Percentiles rank a stretch among this genome's conserved stretches.
Evolutionary conservation across 2,797 vertebrate genomes (phyloP).

Genomic region (Streptopelia turtur): DNA sequence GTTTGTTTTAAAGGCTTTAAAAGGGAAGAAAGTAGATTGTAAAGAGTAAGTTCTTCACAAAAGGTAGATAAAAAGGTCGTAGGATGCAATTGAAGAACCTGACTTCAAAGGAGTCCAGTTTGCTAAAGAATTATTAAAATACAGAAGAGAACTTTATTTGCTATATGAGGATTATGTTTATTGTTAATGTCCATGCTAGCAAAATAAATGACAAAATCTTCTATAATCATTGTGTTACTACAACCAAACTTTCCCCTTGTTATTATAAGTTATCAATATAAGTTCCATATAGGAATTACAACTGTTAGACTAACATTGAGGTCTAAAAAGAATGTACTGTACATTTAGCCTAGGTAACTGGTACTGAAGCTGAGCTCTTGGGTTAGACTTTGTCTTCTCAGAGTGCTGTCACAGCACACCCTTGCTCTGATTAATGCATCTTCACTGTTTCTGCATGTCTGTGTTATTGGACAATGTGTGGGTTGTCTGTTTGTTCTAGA

Average conservation of each 20-base stretch:
- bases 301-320: not conserved
- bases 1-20: not conserved
- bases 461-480: not conserved
- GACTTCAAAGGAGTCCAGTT: constrained; percentile 8
- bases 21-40: not conserved
- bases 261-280: not conserved
- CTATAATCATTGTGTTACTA: not conserved
- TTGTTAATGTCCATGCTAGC: not conserved
- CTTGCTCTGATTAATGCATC: not conserved
- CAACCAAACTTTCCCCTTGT: accelerated
- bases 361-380: not conserved
- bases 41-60: constrained; percentile 4
- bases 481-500: not conserved
- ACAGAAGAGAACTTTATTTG: not conserved
- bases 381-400: not conserved
- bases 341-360: not conserved
- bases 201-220: not conserved
- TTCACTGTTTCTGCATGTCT: not conserved
- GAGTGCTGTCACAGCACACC: not conserved
- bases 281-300: not conserved
- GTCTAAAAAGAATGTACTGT: not conserved
- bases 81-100: not conserved
- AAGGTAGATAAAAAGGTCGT: constrained; percentile 15
- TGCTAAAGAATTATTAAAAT: constrained; percentile 2
- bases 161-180: not conserved